phyloP scores from a whole-genome alignment of 2,113 vertebrate genomes.

The Coreoperca whiteheadi region DNA sequence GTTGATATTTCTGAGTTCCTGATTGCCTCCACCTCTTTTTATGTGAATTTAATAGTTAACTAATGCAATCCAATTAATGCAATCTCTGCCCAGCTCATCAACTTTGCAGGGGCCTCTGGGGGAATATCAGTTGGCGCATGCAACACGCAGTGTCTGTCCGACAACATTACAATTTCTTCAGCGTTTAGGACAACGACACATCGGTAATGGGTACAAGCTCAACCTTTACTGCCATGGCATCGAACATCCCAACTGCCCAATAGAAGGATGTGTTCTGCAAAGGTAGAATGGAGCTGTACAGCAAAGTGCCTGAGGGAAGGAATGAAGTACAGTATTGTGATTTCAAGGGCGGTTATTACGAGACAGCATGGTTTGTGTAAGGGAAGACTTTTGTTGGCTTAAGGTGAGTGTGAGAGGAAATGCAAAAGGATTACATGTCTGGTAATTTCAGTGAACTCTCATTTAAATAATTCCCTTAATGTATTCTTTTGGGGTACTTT shows the following conservation, averaged over 20 bases:
- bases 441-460: not conserved
- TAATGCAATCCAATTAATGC: constrained; percentile 71
- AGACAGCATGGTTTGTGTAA: constrained; percentile 14
- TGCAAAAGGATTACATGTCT: constrained; percentile 22
- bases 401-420: constrained; percentile 15
- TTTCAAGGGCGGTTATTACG: constrained; percentile 15
- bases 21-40: constrained; percentile 10
- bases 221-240: constrained; percentile 29
- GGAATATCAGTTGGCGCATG: constrained; percentile 43
- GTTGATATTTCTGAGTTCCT: not conserved
- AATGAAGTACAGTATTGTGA: constrained; percentile 14
- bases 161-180: constrained; percentile 37
- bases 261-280: constrained; percentile 20
- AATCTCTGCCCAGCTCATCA: constrained; percentile 73
- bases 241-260: constrained; percentile 24
- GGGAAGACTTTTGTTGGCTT: constrained; percentile 21
- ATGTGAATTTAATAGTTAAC: constrained; percentile 48
- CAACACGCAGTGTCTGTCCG: constrained; percentile 42
- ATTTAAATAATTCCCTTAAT: constrained; percentile 44
- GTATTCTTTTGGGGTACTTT: constrained; percentile 9
- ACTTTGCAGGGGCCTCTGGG: constrained; percentile 51
- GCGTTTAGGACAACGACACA: constrained; percentile 43
- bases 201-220: constrained; percentile 66
- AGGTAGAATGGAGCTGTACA: constrained; percentile 21
- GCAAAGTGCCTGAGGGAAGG: constrained; percentile 29